These are phyloP conservation scores for Papilio glaucus DNA, from an alignment of 1,140 invertebrate genomes.

Conservation along the genomic window DNA sequence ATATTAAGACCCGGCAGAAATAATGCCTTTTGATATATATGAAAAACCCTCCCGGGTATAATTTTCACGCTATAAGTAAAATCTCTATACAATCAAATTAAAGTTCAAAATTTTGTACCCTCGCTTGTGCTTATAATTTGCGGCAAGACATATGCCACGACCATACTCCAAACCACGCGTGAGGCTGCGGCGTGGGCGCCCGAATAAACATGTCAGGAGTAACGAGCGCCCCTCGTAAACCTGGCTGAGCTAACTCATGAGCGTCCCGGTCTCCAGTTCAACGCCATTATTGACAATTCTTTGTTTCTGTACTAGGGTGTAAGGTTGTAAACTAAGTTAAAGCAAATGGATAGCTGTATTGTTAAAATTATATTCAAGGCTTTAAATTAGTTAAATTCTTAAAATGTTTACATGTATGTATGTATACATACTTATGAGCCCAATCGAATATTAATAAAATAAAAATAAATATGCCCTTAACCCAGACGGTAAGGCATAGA, in stretches of 20 bases:
- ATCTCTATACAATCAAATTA: too few species aligned
- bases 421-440: too few species aligned
- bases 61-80: too few species aligned
- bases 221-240: conserved; percentile 67
- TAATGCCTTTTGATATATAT: too few species aligned
- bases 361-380: background rate
- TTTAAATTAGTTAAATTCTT: too few species aligned
- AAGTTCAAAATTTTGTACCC: background rate
- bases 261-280: conserved; percentile 54
- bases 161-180: conserved; percentile 65
- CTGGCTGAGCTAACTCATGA: conserved; percentile 48
- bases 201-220: conserved; percentile 72
- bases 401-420: too few species aligned
- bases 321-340: background rate
- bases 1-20: too few species aligned
- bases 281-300: conserved; percentile 55
- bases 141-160: conserved; percentile 42
- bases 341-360: background rate
- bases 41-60: too few species aligned
- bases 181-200: conserved; percentile 66
- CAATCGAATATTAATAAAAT: too few species aligned
- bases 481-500: too few species aligned
- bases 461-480: too few species aligned
- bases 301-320: conserved; percentile 12
- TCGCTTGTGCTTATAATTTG: conserved; percentile 45